Evolutionary conservation across 1,140 invertebrate species (phyloP), one percentile per base, ranked within the genome.

Genomic region (Drosophila arawakana): DNA sequence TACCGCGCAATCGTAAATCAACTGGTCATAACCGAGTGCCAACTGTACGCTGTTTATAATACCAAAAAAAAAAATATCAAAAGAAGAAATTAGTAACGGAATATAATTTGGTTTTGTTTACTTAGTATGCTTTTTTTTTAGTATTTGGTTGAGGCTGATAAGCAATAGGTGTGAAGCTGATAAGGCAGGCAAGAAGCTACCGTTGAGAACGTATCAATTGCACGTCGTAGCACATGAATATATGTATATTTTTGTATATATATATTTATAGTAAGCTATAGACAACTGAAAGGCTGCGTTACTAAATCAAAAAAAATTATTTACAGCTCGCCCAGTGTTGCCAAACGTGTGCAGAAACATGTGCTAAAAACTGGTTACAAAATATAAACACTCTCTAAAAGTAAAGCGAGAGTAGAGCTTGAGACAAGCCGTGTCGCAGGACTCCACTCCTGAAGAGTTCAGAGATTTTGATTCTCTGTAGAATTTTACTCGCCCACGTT

Each of bases 171-270:
- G 69, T 72, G 61, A 66, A 37, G 35, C 25, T 75, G 81, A 85
- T 85, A 85, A 85, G 71, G 54, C 41, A 30, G 44, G 57, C 73
- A 50, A 59, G 63, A 49, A 50, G 82, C 81, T 85, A 86, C 81
- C 54, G 82, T 88, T 85, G 62, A 63, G 88, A 82, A 76, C 80
- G 60, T 72, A 85, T 81, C 75, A 85, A 74, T 65, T 65, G 81
- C 77, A 81, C 25, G 6, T 30, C 25, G 25, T 30, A 30, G 25
- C 25, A 30, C 25, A 30, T 30, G 25, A 30, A 30, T 30, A 30
- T 30, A 30, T 6, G 1, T 30, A 30, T 30, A 30, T 30, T 30
- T 30, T 30, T 3, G 25, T 30, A 6, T 30, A 30, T 30, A 30
- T 41, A 44, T 9, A 49, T 8, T 9, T 4, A 11, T 41, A 11